A percentile compares a stretch with the other conserved stretches of the same genome.
phyloP scores from a whole-genome alignment of 2,888 invertebrate genomes.

The Drosophila buzzatii region DNA sequence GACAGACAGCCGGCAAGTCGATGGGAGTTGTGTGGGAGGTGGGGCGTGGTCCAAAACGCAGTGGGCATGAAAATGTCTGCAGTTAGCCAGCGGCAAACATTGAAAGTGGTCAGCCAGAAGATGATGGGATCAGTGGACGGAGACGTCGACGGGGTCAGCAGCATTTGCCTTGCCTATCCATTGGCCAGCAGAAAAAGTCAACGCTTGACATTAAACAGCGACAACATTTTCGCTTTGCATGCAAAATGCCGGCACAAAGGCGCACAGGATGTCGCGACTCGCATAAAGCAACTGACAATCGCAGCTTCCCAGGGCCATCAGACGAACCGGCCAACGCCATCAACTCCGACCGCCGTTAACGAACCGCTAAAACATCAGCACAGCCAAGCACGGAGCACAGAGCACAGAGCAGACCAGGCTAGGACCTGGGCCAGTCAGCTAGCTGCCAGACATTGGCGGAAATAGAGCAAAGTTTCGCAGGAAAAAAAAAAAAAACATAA shows the following conservation, averaged over 20 bases:
- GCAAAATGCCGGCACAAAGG: conserved; percentile 73
- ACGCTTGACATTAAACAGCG: conserved; percentile 81
- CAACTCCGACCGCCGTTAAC: conserved; percentile 49
- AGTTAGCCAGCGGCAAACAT: conserved; percentile 52
- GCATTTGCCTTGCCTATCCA: conserved; percentile 19
- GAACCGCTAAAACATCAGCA: conserved; percentile 71
- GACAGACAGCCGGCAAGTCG: conserved; percentile 21
- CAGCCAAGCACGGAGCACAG: neutral
- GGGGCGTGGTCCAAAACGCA: conserved; percentile 42
- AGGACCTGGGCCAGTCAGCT: neutral
- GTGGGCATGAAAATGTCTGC: conserved; percentile 73
- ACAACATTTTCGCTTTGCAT: conserved; percentile 78
- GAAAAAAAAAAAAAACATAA: neutral
- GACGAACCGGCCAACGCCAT: conserved; percentile 46
- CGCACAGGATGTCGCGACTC: conserved; percentile 60
- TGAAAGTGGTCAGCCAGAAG: conserved; percentile 39
- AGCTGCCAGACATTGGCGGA: conserved; percentile 67
- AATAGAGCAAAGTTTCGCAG: conserved; percentile 76
- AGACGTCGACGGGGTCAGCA: conserved; percentile 11
- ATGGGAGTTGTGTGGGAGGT: neutral
- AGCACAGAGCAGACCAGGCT: neutral
- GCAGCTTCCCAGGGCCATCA: conserved; percentile 55
- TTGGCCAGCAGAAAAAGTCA: conserved; percentile 39
- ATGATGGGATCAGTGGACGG: conserved; percentile 29
- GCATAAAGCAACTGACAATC: conserved; percentile 76